These are phyloP conservation scores for Nomia melanderi DNA, from an alignment of 1,140 invertebrate species.

Conservation along the genomic window DNA sequence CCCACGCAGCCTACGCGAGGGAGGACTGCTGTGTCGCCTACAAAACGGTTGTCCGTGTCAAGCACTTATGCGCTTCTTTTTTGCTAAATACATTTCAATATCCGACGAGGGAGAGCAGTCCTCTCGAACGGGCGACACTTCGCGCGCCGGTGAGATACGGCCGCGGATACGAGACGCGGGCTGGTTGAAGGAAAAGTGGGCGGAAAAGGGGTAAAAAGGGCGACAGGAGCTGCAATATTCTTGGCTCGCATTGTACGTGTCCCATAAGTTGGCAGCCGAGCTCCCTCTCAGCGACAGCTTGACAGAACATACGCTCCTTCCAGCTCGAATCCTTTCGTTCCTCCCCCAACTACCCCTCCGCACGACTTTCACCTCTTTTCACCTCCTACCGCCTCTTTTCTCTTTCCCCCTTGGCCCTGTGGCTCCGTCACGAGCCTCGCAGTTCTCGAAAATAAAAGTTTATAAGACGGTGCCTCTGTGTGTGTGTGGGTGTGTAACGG, in stretches of 20 bases:
- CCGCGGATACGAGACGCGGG: constrained; percentile 39
- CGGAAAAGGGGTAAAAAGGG: constrained; percentile 52
- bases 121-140: constrained; percentile 52
- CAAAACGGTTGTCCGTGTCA: constrained; percentile 49
- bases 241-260: constrained; percentile 77
- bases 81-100: constrained; percentile 73
- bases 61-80: constrained; percentile 50
- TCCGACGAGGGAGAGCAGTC: constrained; percentile 54
- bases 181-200: constrained; percentile 23
- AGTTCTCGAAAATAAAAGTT: constrained; percentile 74
- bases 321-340: constrained; percentile 56
- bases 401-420: neutral
- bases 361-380: constrained; percentile 8
- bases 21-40: constrained; percentile 18
- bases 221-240: constrained; percentile 74
- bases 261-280: constrained; percentile 78
- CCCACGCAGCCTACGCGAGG: neutral
- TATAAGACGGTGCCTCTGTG: constrained; percentile 68
- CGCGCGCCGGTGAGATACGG: constrained; percentile 32
- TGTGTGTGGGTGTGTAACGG: constrained; percentile 8
- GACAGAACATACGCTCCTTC: constrained; percentile 77
- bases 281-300: constrained; percentile 78
- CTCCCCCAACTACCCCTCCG: constrained; percentile 11
- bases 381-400: neutral
- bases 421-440: too few species aligned